These are phyloP conservation scores for Stegana nigrithorax DNA, from an alignment of 2,888 invertebrate species.

Conservation along the genomic window DNA sequence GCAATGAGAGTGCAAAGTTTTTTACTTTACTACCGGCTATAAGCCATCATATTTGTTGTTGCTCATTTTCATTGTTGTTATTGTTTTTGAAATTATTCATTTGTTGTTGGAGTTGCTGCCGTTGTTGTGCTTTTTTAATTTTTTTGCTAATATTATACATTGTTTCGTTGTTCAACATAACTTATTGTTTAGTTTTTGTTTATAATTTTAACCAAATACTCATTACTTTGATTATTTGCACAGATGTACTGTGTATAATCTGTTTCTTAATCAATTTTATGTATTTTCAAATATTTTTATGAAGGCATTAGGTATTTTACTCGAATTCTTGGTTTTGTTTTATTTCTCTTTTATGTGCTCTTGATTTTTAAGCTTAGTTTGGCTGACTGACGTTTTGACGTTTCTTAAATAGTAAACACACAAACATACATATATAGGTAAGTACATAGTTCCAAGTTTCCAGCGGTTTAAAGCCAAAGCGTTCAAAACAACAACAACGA, in stretches of 20 bases:
- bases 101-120: constrained; percentile 8
- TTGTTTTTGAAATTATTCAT: constrained; percentile 29
- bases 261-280: constrained; percentile 29
- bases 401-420: too few species aligned
- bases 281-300: constrained; percentile 27
- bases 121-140: background rate
- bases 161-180: background rate
- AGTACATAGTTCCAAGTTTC: too few species aligned
- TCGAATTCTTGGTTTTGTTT: constrained; percentile 17
- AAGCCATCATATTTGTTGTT: too few species aligned
- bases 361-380: constrained; percentile 12
- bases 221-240: constrained; percentile 31
- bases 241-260: constrained; percentile 34
- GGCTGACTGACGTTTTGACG: constrained; percentile 30
- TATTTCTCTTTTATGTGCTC: constrained; percentile 14
- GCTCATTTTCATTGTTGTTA: constrained; percentile 22
- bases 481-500: too few species aligned
- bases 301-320: too few species aligned
- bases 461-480: background rate
- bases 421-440: too few species aligned
- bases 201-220: constrained; percentile 24
- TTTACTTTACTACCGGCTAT: too few species aligned
- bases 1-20: too few species aligned
- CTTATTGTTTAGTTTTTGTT: constrained; percentile 27
- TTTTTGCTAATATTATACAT: background rate